Percentiles rank a stretch among this genome's conserved stretches.
phyloP scores from a whole-genome alignment of 2,113 vertebrate species.

The Origma solitaria region DNA sequence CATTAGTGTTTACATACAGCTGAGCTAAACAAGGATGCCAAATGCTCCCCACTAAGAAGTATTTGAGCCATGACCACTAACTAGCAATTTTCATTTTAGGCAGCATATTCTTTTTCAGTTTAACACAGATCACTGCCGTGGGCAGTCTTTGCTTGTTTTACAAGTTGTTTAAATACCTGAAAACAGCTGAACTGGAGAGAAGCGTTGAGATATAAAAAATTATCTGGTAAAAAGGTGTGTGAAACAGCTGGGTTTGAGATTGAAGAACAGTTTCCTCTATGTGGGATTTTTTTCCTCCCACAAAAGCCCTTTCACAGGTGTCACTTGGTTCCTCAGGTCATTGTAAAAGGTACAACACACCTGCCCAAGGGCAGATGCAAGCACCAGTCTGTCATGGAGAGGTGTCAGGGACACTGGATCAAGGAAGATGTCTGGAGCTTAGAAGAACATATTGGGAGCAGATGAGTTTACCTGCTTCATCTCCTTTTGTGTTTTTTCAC shows the following conservation, averaged over 20 bases:
- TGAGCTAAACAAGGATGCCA: slow-evolving; percentile 14
- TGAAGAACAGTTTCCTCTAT: neutral
- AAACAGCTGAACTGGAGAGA: neutral
- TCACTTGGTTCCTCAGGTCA: neutral
- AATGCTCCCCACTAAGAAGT: neutral
- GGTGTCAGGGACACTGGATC: neutral
- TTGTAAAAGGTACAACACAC: neutral
- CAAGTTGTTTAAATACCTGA: neutral
- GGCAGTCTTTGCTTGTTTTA: neutral
- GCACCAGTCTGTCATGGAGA: neutral
- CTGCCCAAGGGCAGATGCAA: neutral
- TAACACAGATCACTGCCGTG: neutral
- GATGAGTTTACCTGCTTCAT: neutral
- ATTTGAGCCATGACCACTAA: slow-evolving; percentile 7
- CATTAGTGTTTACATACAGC: neutral
- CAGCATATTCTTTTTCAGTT: neutral
- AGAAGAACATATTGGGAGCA: neutral
- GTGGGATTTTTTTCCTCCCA: neutral
- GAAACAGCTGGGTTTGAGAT: neutral
- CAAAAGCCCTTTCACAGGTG: neutral
- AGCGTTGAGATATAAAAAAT: neutral
- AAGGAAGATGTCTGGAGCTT: neutral
- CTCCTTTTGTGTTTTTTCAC: neutral
- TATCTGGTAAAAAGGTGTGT: neutral
- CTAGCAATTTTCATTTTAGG: slow-evolving; percentile 6